Evolutionary conservation across 2,797 vertebrate genomes (phyloP).

Genomic region (Pipistrellus pygmaeus): DNA sequence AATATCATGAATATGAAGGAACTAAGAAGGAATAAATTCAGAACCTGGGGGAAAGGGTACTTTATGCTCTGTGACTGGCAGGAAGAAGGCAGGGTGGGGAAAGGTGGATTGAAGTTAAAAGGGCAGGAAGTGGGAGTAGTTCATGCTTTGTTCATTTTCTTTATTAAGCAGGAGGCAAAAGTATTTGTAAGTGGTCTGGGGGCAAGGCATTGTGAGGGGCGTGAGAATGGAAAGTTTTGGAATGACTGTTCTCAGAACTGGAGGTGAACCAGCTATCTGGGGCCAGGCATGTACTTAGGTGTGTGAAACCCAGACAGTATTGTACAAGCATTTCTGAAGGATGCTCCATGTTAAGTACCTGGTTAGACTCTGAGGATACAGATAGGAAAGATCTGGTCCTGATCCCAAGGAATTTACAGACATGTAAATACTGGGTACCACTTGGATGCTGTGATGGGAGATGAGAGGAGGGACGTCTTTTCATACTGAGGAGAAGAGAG

Average conservation of each 20-base stretch:
- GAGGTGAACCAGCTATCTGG: background rate
- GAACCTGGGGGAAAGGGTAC: background rate
- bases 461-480: background rate
- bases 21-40: background rate
- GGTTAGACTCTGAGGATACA: background rate
- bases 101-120: background rate
- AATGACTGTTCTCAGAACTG: background rate
- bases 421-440: background rate
- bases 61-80: background rate
- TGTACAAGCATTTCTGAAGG: conserved; percentile 2
- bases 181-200: background rate
- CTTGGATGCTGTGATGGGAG: background rate
- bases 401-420: background rate
- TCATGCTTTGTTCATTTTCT: conserved; percentile 30
- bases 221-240: conserved; percentile 3
- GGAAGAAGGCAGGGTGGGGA: background rate
- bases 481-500: background rate
- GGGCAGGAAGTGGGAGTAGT: background rate
- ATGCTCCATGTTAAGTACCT: background rate
- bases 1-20: background rate
- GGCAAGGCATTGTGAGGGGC: background rate
- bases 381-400: background rate
- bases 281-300: background rate
- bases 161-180: background rate
- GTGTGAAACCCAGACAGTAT: background rate